Conservation (phyloP, 2,888 invertebrate genomes). For the Myathropa florea region DNA sequence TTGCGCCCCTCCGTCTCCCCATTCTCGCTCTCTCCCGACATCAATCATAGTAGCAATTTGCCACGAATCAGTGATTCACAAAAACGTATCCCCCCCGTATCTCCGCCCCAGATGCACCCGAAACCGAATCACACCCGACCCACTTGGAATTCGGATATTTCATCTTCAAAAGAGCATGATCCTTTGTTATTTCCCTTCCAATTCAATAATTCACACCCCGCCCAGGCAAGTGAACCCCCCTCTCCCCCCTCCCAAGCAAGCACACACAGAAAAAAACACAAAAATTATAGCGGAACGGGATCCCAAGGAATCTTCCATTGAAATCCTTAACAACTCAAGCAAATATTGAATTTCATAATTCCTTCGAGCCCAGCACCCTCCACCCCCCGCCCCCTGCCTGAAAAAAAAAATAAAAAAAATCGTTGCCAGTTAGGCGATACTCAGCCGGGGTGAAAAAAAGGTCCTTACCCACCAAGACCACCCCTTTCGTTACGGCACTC, state of each 20-base stretch:
- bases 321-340: conserved; percentile 50
- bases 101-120: neutral
- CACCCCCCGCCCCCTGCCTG: too few species aligned
- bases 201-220: conserved; percentile 58
- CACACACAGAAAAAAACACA: neutral
- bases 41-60: conserved; percentile 47
- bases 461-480: neutral
- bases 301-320: conserved; percentile 8
- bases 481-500: neutral
- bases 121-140: neutral
- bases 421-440: too few species aligned
- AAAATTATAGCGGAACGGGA: neutral
- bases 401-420: neutral
- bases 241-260: too few species aligned
- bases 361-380: neutral
- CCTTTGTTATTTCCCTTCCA: conserved; percentile 63
- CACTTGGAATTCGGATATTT: conserved; percentile 33
- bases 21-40: neutral
- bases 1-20: neutral
- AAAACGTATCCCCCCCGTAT: conserved; percentile 21
- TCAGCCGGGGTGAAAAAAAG: too few species aligned
- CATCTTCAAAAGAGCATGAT: conserved; percentile 62
- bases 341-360: conserved; percentile 65
- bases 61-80: conserved; percentile 58
- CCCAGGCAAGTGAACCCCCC: too few species aligned